Conservation (phyloP, 2,888 invertebrate species). For the Poecilus cupreus region DNA sequence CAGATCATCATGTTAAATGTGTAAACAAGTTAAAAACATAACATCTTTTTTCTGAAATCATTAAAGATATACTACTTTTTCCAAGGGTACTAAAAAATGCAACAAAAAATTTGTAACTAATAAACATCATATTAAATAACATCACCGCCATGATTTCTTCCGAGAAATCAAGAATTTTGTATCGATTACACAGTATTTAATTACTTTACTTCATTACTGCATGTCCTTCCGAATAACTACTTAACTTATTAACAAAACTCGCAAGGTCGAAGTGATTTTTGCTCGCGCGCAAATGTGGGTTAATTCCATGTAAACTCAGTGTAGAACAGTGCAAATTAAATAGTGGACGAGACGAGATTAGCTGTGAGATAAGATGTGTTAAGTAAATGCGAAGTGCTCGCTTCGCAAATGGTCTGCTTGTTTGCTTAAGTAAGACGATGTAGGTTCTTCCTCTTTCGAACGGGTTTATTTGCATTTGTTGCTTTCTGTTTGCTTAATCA, state of each 20-base stretch:
- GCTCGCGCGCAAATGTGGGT: background rate
- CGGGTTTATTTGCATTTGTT: constrained; percentile 32
- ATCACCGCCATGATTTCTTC: background rate
- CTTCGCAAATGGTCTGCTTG: constrained; percentile 22
- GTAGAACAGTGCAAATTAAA: background rate
- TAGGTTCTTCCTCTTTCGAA: constrained; percentile 23
- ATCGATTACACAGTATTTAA: background rate
- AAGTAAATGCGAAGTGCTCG: constrained; percentile 21
- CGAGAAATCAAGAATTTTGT: background rate
- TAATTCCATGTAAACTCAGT: background rate
- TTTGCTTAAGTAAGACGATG: constrained; percentile 1
- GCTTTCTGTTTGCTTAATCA: constrained; percentile 29
- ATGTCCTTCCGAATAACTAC: background rate
- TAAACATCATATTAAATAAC: constrained; percentile 4
- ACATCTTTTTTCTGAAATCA: background rate
- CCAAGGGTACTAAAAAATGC: background rate
- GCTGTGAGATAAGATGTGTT: background rate
- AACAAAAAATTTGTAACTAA: background rate
- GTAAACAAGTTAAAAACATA: too few species aligned
- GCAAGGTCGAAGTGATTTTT: background rate
- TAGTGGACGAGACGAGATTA: constrained; percentile 6
- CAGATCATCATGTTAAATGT: too few species aligned
- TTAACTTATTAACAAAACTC: background rate
- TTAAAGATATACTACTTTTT: constrained; percentile 10
- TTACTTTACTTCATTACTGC: background rate